These are phyloP conservation scores for Melolontha melolontha DNA, from an alignment of 2,888 invertebrate species.

Conservation along the genomic window DNA sequence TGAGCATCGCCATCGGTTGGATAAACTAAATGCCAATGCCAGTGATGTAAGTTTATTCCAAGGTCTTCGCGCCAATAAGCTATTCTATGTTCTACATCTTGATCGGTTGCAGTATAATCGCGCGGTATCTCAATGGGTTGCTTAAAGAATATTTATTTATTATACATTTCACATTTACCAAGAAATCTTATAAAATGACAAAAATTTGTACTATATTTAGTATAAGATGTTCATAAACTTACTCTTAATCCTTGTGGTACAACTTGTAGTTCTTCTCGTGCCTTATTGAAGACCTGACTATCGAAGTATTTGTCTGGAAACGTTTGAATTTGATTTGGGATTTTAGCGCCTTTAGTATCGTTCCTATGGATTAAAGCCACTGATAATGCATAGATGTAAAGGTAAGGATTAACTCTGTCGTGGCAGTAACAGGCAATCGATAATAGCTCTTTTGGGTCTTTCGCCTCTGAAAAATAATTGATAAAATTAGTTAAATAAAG, in stretches of 20 bases:
- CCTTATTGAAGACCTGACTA: constrained; percentile 76
- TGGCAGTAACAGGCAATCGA: constrained; percentile 78
- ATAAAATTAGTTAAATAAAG: not conserved
- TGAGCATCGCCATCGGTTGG: constrained; percentile 73
- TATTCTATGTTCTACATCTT: constrained; percentile 80
- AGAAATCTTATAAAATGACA: not conserved
- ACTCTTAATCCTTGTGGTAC: constrained; percentile 75
- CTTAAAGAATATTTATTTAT: constrained; percentile 59
- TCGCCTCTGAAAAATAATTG: constrained; percentile 69
- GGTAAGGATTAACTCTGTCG: constrained; percentile 81
- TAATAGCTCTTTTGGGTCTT: constrained; percentile 76
- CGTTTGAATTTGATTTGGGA: constrained; percentile 81
- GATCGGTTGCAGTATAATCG: constrained; percentile 79
- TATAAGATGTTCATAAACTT: constrained; percentile 51
- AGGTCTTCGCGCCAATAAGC: constrained; percentile 87
- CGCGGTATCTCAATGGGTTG: constrained; percentile 74
- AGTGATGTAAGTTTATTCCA: constrained; percentile 85
- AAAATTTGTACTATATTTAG: not conserved
- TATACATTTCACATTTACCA: not conserved
- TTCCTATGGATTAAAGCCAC: constrained; percentile 80
- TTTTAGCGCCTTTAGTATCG: constrained; percentile 76
- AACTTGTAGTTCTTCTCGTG: constrained; percentile 77
- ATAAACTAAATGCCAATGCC: constrained; percentile 90
- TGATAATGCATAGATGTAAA: constrained; percentile 84
- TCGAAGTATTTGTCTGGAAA: constrained; percentile 89